Conservation (phyloP, 2,888 invertebrate genomes). For the Nomada flava region DNA sequence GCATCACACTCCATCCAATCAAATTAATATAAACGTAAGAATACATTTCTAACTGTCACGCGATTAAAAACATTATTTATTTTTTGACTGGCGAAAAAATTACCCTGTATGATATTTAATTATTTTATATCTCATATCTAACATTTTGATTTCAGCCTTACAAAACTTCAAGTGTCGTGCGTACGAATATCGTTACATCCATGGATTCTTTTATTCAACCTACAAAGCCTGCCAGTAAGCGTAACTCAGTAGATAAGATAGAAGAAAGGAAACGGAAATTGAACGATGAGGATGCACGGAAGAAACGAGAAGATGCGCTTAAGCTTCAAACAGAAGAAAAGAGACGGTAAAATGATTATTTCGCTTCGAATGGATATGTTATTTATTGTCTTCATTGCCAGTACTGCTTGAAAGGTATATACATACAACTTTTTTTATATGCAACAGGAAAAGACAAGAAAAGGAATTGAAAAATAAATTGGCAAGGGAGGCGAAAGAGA, state of each 20-base stretch:
- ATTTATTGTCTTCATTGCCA: no score
- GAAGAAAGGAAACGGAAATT: constrained; percentile 81
- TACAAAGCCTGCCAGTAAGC: constrained; percentile 79
- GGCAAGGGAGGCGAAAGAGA: constrained; percentile 84
- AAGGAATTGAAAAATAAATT: constrained; percentile 86
- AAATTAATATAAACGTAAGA: constrained; percentile 65
- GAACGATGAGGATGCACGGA: constrained; percentile 85
- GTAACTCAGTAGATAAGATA: constrained; percentile 74
- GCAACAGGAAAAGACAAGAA: constrained; percentile 84
- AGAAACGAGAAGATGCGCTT: constrained; percentile 87
- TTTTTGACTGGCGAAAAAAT: background rate
- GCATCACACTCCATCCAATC: constrained; percentile 74
- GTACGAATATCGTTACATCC: constrained; percentile 78
- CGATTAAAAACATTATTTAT: background rate
- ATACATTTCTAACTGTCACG: background rate
- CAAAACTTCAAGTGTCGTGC: constrained; percentile 82
- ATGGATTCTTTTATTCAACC: constrained; percentile 74
- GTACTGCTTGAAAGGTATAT: background rate
- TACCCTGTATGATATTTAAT: background rate
- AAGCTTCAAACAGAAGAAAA: constrained; percentile 87
- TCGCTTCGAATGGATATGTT: no score
- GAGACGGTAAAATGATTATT: constrained; percentile 82
- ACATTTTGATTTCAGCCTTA: constrained; percentile 65
- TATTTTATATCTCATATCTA: background rate
- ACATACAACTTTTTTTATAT: background rate